Percentiles rank a stretch among this genome's conserved stretches.
Evolutionary conservation across 2,113 vertebrate genomes (phyloP).

Genomic region (Leucopternis melanops): DNA sequence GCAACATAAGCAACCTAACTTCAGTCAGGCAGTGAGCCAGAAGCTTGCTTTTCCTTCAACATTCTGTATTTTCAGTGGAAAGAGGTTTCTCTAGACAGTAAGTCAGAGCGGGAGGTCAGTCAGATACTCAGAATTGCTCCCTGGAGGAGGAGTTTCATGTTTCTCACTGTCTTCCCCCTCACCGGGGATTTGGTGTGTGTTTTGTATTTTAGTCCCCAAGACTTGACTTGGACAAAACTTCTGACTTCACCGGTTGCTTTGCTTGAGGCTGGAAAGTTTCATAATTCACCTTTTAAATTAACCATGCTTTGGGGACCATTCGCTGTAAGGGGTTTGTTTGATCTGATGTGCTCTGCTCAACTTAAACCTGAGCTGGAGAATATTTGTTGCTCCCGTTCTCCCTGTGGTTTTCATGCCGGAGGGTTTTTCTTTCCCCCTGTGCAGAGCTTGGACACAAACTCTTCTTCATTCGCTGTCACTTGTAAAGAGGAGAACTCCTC

Average conservation of each 20-base stretch:
- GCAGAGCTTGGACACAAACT: not conserved
- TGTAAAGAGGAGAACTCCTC: not conserved
- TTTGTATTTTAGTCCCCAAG: not conserved
- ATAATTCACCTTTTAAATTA: slow-evolving; percentile 44
- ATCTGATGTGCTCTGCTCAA: not conserved
- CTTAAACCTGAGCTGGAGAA: not conserved
- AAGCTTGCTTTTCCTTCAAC: not conserved
- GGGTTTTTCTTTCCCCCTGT: not conserved
- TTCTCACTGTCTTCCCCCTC: not conserved
- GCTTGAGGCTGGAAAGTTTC: slow-evolving; percentile 40
- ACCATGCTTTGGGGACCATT: slow-evolving; percentile 6
- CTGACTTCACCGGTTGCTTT: slow-evolving; percentile 9
- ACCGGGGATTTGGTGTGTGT: not conserved
- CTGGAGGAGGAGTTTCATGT: not conserved
- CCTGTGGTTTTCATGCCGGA: not conserved
- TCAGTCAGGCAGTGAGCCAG: not conserved
- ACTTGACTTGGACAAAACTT: not conserved
- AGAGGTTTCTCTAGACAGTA: not conserved
- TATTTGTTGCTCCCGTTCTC: not conserved
- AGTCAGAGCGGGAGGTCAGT: not conserved
- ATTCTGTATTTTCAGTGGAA: not conserved
- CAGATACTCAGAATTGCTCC: not conserved
- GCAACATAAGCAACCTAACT: not conserved
- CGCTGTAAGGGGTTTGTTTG: not conserved
- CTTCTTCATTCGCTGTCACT: not conserved